Conservation (phyloP, 2,113 vertebrate species). For the Cavia porcellus region DNA sequence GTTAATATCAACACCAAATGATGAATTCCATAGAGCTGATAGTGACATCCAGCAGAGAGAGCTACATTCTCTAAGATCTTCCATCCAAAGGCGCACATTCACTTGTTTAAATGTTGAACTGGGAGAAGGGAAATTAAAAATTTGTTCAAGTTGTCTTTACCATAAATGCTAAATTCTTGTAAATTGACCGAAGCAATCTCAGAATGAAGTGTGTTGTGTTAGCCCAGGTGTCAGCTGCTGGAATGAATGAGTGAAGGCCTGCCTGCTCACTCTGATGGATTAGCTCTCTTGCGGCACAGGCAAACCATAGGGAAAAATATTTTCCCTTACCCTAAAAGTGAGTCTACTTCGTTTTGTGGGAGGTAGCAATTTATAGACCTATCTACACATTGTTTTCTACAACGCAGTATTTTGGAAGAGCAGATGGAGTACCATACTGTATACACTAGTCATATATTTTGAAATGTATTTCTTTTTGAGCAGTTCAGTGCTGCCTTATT, state of each 20-base stretch:
- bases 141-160: neutral
- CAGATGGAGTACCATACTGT: slow-evolving; percentile 74
- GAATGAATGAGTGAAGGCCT: neutral
- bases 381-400: slow-evolving; percentile 81
- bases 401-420: slow-evolving; percentile 76
- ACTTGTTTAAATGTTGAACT: slow-evolving; percentile 17
- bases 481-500: slow-evolving; percentile 72
- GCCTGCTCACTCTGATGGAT: slow-evolving; percentile 14
- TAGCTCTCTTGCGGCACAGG: neutral
- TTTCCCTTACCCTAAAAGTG: slow-evolving; percentile 45
- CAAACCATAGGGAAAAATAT: slow-evolving; percentile 56
- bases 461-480: slow-evolving; percentile 77
- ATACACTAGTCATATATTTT: slow-evolving; percentile 77
- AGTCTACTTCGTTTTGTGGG: slow-evolving; percentile 78
- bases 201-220: neutral
- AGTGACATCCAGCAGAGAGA: neutral
- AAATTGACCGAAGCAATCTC: neutral
- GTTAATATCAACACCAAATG: neutral
- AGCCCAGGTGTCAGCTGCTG: neutral
- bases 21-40: neutral
- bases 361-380: slow-evolving; percentile 80
- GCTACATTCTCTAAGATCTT: neutral
- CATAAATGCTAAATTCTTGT: neutral
- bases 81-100: neutral
- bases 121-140: neutral